These are phyloP conservation scores for Synergus japonicus DNA, from an alignment of 2,888 invertebrate species.

Conservation along the genomic window DNA sequence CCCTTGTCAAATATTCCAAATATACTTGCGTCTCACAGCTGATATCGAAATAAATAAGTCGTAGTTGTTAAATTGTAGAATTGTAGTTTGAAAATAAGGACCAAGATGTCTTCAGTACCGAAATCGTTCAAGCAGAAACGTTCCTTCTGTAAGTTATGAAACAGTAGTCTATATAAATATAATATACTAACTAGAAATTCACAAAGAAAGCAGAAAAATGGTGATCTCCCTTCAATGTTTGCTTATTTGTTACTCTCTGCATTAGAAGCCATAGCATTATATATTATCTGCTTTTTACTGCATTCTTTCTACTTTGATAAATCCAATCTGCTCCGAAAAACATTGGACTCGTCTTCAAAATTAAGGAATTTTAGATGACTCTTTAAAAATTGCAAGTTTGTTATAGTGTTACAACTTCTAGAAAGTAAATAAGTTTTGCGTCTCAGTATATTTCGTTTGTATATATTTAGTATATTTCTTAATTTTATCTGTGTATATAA, in stretches of 20 bases:
- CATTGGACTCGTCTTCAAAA: slow-evolving; percentile 13
- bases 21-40: slow-evolving; percentile 34
- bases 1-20: neutral
- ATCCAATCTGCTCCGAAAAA: neutral
- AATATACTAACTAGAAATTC: neutral
- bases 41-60: slow-evolving; percentile 36
- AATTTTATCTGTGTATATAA: neutral
- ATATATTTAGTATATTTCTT: neutral
- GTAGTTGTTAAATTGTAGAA: slow-evolving; percentile 22
- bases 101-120: slow-evolving; percentile 64
- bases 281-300: neutral
- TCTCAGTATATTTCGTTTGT: neutral
- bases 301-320: neutral
- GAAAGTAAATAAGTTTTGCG: neutral
- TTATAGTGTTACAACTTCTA: neutral
- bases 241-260: neutral
- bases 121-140: slow-evolving; percentile 73
- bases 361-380: slow-evolving; percentile 10
- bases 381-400: neutral
- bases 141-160: slow-evolving; percentile 67
- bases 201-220: slow-evolving; percentile 26
- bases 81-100: neutral
- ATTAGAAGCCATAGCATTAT: neutral
- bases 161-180: neutral
- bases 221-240: neutral